Evolutionary conservation across 2,888 invertebrate species (phyloP), one percentile per base, ranked within the genome.

Genomic region (Parnassius glacialis): DNA sequence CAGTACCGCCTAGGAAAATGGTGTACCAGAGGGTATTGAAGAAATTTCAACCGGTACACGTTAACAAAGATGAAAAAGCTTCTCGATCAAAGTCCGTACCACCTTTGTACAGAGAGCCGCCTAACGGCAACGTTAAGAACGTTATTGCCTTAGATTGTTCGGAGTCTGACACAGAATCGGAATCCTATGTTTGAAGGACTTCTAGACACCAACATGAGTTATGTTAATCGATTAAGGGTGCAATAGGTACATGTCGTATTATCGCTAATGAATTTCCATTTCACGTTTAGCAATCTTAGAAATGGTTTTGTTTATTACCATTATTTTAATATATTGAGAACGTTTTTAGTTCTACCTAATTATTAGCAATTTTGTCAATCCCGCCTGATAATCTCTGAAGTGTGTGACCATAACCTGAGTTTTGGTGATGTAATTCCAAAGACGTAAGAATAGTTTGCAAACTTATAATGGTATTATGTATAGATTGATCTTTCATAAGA

Each of bases 1-100:
- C 93, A 1, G 89, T 93, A 44, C 94, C 93, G 1, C 94, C 94
- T 7, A 84, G 93, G 71, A 91, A 92, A 70, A 81, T 88, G 80
- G 82, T 90, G 54, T 90, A 91, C 72, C 90, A 90, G 71, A 81
- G 87, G 71, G 87, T 92, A 3, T 80, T 94, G 52, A 93, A 93
- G 80, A 94, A 94, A 73, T 88, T 94, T 69, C 94, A 94, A 61
- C 94, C 94, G 1, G 94, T 94, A 41, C 94, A 94, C 72, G 93
- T 94, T 70, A 93, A 90, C 70, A 92, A 93, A 62, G 93, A 93
- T 34, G 93, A 93, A 56, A 92, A 93, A 65, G 78, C 80, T 52
- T 80, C 84, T 1, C 82, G 91, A 41, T 91, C 91, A 2, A 90
- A 90, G 68, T 90, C 92, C 20, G 90, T 90, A 42, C 90, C 92